Percentiles rank a stretch among this genome's conserved stretches.
Conservation (phyloP, 2,888 invertebrate species). For the Rhodophaea formosa region DNA sequence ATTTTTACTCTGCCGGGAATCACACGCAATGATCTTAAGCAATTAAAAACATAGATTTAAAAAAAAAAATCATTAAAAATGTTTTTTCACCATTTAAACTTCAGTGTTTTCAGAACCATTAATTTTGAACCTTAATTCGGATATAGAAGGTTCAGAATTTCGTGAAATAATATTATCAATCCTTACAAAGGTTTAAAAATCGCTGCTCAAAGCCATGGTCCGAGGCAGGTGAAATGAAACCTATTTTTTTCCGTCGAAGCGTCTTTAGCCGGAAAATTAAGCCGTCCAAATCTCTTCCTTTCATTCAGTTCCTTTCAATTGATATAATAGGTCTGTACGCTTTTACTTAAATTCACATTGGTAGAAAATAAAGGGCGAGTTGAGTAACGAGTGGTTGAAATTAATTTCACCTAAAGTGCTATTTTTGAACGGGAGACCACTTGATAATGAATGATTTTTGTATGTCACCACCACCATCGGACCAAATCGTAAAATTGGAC, state of each 20-base stretch:
- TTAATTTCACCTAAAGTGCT: too few species aligned
- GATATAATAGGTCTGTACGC: constrained; percentile 16
- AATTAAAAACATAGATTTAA: too few species aligned
- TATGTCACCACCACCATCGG: too few species aligned
- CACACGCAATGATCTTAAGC: too few species aligned
- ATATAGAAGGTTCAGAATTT: not conserved
- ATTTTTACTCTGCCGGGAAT: too few species aligned
- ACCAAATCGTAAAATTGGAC: too few species aligned
- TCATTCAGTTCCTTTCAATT: constrained; percentile 39
- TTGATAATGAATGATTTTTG: too few species aligned
- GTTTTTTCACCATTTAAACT: too few species aligned
- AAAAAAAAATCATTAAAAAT: not conserved
- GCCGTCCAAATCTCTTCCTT: constrained; percentile 52
- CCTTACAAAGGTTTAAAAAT: constrained; percentile 9
- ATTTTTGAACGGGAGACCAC: too few species aligned
- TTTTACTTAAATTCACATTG: not conserved
- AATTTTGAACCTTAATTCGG: not conserved
- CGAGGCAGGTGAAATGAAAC: constrained; percentile 22
- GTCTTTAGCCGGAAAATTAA: constrained; percentile 69
- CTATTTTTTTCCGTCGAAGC: constrained; percentile 26
- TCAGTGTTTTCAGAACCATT: not conserved
- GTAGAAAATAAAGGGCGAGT: not conserved
- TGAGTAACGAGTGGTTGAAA: not conserved
- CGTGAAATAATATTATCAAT: not conserved
- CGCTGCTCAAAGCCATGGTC: constrained; percentile 8